Conservation (phyloP, 2,888 invertebrate species). For the Drosophila leonis region DNA sequence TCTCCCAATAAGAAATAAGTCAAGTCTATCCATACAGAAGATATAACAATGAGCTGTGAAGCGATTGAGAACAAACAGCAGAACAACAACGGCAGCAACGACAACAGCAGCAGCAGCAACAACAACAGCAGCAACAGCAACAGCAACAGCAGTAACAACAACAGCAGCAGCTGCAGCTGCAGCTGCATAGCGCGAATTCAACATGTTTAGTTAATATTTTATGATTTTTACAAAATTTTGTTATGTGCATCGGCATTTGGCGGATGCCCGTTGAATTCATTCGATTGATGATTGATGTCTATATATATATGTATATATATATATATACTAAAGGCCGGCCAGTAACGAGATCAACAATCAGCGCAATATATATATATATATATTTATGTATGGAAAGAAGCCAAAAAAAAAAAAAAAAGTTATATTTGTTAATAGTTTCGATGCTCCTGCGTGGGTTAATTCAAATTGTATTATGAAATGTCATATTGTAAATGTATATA, state of each 20-base stretch:
- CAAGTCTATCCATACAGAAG: not conserved
- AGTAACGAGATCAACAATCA: not conserved
- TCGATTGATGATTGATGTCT: not conserved
- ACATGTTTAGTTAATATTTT: not conserved
- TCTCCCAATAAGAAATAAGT: too few species aligned
- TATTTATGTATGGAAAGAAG: not conserved
- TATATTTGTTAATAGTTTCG: constrained; percentile 3
- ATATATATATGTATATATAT: too few species aligned
- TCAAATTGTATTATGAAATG: not conserved
- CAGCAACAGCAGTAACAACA: not conserved
- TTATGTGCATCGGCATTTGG: not conserved
- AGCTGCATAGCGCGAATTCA: not conserved
- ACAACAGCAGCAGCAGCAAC: not conserved
- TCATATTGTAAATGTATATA: not conserved
- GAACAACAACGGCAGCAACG: not conserved
- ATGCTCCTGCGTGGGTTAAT: not conserved
- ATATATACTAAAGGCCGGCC: not conserved
- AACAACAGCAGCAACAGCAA: not conserved
- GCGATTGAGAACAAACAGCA: too few species aligned
- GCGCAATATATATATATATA: not conserved
- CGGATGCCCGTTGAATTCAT: not conserved
- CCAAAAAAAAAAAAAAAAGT: not conserved
- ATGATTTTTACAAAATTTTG: not conserved
- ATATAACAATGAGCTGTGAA: too few species aligned
- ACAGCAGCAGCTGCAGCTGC: not conserved